phyloP scores from a whole-genome alignment of 2,888 invertebrate genomes.

The Andrena bucephala region DNA sequence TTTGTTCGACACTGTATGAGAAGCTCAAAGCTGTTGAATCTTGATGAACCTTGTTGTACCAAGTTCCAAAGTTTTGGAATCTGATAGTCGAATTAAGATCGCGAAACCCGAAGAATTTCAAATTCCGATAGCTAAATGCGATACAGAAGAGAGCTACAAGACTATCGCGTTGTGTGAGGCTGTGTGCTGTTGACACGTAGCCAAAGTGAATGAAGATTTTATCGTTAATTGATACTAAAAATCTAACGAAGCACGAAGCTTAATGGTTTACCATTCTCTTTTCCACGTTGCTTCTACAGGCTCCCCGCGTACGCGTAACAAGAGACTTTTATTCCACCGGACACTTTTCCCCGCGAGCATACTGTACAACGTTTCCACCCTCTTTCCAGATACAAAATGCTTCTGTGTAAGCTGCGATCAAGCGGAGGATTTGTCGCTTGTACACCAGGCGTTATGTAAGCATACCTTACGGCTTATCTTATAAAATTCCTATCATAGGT shows the following conservation, averaged over 20 bases:
- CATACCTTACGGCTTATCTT: conserved; percentile 26
- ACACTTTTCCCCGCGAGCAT: not conserved
- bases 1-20: conserved; percentile 29
- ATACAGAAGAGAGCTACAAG: not conserved
- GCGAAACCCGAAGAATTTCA: not conserved
- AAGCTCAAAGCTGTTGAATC: conserved; percentile 13
- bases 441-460: not conserved
- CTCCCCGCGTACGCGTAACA: not conserved
- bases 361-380: not conserved
- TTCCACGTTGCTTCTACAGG: not conserved
- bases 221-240: not conserved
- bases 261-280: not conserved
- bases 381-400: conserved; percentile 5
- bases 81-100: conserved; percentile 7
- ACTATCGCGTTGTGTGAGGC: not conserved
- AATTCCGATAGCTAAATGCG: not conserved
- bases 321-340: not conserved
- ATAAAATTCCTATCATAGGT: conserved; percentile 21
- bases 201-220: not conserved
- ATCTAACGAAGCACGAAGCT: not conserved
- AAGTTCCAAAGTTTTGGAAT: conserved; percentile 7
- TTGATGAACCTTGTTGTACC: conserved; percentile 21
- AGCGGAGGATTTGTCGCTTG: conserved; percentile 23
- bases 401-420: conserved; percentile 24
- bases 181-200: not conserved